A percentile compares a stretch with the other conserved stretches of the same genome.
phyloP scores from a whole-genome alignment of 2,113 vertebrate species.

The Barnardius zonarius region DNA sequence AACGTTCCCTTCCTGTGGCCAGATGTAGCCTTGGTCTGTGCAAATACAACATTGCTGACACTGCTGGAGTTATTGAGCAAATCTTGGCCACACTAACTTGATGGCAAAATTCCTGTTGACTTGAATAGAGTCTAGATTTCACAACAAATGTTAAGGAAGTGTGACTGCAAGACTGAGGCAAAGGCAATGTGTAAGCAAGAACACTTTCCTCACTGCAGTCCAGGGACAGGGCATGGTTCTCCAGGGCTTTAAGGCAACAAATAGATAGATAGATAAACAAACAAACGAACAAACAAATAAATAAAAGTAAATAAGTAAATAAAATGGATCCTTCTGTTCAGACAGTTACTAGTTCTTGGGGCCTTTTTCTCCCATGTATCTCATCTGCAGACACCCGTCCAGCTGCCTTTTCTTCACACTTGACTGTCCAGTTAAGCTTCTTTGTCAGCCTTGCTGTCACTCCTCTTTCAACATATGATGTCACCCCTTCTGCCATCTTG shows the following conservation, averaged over 20 bases:
- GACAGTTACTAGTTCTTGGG: neutral
- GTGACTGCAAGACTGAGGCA: conserved; percentile 21
- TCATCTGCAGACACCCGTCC: neutral
- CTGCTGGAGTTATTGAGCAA: neutral
- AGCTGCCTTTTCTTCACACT: neutral
- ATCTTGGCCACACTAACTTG: neutral
- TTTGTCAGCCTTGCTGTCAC: conserved; percentile 13
- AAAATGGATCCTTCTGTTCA: neutral
- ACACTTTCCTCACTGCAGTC: neutral
- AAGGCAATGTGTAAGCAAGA: conserved; percentile 25
- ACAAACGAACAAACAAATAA: neutral
- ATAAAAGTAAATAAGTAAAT: neutral
- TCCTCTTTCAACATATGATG: neutral
- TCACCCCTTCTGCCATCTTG: conserved; percentile 8
- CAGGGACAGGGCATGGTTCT: neutral
- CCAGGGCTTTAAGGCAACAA: neutral
- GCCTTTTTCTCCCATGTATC: neutral
- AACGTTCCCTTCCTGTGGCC: neutral
- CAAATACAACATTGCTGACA: neutral
- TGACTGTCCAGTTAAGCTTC: neutral
- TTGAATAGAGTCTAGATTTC: conserved; percentile 20
- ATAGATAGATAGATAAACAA: neutral
- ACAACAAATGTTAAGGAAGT: neutral
- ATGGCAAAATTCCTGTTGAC: neutral
- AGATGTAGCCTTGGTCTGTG: neutral